A percentile compares a stretch with the other conserved stretches of the same genome.
These are phyloP conservation scores for Sorex araneus DNA, from an alignment of 2,113 vertebrate species.

Conservation along the genomic window DNA sequence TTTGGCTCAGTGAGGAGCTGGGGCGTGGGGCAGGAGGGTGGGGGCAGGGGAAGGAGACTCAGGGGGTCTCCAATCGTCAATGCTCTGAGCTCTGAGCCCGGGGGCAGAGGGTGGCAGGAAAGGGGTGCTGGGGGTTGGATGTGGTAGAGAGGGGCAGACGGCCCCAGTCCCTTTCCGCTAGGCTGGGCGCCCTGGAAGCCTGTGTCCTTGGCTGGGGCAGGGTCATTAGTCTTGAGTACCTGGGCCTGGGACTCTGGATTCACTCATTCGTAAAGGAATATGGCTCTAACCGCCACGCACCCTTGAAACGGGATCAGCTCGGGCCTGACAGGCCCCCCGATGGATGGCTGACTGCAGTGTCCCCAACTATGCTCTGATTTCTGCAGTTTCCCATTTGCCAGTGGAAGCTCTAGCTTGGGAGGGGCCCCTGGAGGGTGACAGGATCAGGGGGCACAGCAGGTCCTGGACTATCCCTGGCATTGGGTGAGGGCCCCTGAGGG, in stretches of 20 bases:
- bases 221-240: not conserved
- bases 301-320: too few species aligned
- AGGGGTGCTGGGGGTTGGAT: not conserved
- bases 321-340: too few species aligned
- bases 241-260: not conserved
- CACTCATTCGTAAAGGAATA: too few species aligned
- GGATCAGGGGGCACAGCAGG: not conserved
- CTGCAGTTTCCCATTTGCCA: too few species aligned
- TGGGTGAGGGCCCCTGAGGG: not conserved
- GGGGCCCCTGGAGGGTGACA: not conserved
- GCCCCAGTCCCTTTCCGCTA: not conserved
- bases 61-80: not conserved
- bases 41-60: not conserved
- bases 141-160: not conserved
- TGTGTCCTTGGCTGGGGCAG: not conserved
- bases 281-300: too few species aligned
- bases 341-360: too few species aligned
- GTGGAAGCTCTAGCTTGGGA: too few species aligned
- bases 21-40: not conserved
- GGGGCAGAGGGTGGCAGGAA: not conserved
- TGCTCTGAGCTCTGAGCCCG: not conserved
- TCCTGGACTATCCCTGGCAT: not conserved
- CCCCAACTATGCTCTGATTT: too few species aligned
- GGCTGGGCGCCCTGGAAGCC: not conserved
- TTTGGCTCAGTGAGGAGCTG: conserved; percentile 91